Base-by-base conservation (phyloP, 2,113 vertebrate genomes). In the Cepphus grylle region DNA sequence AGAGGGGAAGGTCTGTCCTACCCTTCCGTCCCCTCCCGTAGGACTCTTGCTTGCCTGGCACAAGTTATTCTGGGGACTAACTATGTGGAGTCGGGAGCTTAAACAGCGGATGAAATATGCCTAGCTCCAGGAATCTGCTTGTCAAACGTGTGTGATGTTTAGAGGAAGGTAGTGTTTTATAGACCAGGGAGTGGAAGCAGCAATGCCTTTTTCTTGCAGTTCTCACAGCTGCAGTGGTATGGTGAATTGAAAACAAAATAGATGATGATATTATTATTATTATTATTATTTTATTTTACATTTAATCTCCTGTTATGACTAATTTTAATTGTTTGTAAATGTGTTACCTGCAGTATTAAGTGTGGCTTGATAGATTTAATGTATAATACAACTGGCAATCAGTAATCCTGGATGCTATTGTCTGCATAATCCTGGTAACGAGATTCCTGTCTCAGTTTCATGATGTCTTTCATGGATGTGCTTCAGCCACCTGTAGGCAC, bases 311-410 rank as follows among this genome's bases (percentile, higher is more conserved):
- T 72, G 12, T 81, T 82, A 52, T 22, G n/a, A 72, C 93, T 93
- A 81, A 84, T 81, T 88, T 47, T 71, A 91, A 93, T 95, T 81
- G 52, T 91, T 87, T 29, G 29, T 87, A 87, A 93, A 56, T 61
- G 5, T 80, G 80, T 93, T 95, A 94, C 96, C 92, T 94, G 55
- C 1, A 1, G 32, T 83, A 63, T 86, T 88, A 90, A 96, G 38
- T 42, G 5, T 42, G 74, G 15, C 58, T 50, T 63, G 53, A 52
- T 81, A 77, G 59, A 83, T 88, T 93, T 83, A 66, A 73, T 55
- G 9, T 25, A 74, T 55, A 86, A 66, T 86, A 56, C 20, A 83
- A 40, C 29, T 1, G 9, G 45, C 63, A 94, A 96, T 70, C 42
- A 27, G 29, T 88, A 88, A 94, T 96, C 59, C 72, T 43, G 38